phyloP scores from a whole-genome alignment of 2,888 invertebrate species.

The Sarcophaga rosellei region DNA sequence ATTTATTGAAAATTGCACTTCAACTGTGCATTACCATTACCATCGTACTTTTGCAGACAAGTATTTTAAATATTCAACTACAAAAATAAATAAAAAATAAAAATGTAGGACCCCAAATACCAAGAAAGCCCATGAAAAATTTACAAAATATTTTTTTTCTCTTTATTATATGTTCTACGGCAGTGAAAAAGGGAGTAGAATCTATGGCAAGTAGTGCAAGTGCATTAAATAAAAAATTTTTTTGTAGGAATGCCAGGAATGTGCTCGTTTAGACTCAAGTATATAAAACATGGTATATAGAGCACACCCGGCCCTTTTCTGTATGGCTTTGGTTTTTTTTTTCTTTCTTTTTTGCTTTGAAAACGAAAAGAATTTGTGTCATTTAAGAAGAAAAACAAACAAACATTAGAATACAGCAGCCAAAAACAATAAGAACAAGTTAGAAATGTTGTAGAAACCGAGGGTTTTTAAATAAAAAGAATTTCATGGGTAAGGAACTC shows the following conservation, averaged over 20 bases:
- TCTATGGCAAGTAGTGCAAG: conserved; percentile 35
- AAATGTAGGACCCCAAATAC: background rate
- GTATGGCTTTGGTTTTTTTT: background rate
- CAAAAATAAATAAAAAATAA: background rate
- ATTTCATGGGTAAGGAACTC: background rate
- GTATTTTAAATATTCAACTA: background rate
- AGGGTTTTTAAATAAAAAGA: background rate
- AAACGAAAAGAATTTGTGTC: background rate
- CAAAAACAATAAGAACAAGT: background rate
- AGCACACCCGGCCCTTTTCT: conserved; percentile 30
- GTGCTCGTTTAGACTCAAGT: background rate
- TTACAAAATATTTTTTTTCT: background rate
- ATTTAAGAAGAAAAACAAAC: background rate
- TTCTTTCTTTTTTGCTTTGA: background rate
- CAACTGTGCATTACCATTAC: background rate
- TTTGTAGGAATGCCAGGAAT: conserved; percentile 37
- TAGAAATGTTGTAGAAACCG: conserved; percentile 12
- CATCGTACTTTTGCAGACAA: background rate
- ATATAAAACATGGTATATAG: background rate
- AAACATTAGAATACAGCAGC: conserved; percentile 16
- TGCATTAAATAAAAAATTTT: conserved; percentile 31
- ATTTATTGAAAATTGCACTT: background rate
- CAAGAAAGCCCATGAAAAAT: background rate
- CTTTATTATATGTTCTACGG: background rate
- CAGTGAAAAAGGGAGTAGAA: background rate